These are phyloP conservation scores for Notothenia coriiceps DNA, from an alignment of 2,113 vertebrate genomes.

Conservation along the genomic window DNA sequence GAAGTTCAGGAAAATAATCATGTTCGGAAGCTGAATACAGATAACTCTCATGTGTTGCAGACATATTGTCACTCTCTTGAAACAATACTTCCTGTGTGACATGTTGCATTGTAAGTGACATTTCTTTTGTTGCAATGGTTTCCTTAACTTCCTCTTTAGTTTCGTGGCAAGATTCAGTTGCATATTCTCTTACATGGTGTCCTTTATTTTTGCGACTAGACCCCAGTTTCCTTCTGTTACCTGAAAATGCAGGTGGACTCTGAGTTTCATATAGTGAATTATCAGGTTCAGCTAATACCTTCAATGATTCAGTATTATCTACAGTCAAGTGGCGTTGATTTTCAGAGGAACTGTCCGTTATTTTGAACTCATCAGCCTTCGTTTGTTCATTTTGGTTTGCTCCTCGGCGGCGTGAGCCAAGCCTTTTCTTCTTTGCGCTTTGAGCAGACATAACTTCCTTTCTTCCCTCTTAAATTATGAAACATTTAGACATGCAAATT, in stretches of 20 bases:
- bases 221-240: conserved; percentile 60
- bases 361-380: conserved; percentile 12
- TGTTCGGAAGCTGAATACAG: not conserved
- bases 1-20: conserved; percentile 10
- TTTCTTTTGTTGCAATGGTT: not conserved
- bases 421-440: conserved; percentile 77
- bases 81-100: conserved; percentile 10
- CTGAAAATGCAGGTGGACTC: conserved; percentile 3
- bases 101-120: not conserved
- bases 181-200: not conserved
- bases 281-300: not conserved
- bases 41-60: not conserved
- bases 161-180: conserved; percentile 6
- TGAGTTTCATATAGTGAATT: conserved; percentile 11
- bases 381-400: conserved; percentile 36
- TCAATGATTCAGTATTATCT: not conserved
- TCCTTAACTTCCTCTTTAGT: conserved; percentile 47
- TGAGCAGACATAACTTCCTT: conserved; percentile 71
- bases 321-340: not conserved
- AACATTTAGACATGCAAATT: conserved; percentile 34
- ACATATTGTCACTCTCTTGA: not conserved
- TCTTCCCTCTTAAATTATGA: conserved; percentile 70
- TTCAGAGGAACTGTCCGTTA: not conserved
- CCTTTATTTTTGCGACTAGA: conserved; percentile 53
- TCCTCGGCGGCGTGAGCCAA: conserved; percentile 79